Percentiles rank a stretch among this genome's conserved stretches.
Conservation (phyloP, 2,113 vertebrate species). For the Sebastes schlegelii region DNA sequence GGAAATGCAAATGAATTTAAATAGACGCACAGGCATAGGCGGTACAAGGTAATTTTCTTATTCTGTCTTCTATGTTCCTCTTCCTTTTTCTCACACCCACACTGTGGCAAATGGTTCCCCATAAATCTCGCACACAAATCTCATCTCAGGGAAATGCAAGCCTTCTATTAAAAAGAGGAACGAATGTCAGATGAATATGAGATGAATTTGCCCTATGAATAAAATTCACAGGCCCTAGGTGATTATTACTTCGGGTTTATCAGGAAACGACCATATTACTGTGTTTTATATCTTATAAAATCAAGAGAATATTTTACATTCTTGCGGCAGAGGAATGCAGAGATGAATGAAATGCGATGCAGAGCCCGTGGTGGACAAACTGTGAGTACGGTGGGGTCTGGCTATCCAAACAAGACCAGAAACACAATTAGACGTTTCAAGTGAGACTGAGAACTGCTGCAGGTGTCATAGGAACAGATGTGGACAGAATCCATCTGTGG, state of each 20-base stretch:
- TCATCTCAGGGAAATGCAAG: constrained; percentile 66
- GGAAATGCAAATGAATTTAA: constrained; percentile 38
- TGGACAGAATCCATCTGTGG: constrained; percentile 34
- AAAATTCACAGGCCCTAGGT: constrained; percentile 62
- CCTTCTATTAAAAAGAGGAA: constrained; percentile 69
- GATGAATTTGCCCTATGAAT: constrained; percentile 71
- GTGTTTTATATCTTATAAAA: constrained; percentile 62
- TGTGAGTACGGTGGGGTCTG: not conserved
- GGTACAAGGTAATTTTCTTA: constrained; percentile 41
- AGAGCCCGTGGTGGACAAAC: not conserved
- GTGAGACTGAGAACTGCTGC: constrained; percentile 23
- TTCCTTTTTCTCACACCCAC: constrained; percentile 35
- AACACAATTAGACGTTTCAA: not conserved
- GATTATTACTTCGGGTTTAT: constrained; percentile 75
- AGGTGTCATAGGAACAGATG: constrained; percentile 37
- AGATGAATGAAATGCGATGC: constrained; percentile 12
- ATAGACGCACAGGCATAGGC: not conserved
- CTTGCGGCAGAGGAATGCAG: constrained; percentile 11
- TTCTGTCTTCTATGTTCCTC: constrained; percentile 36
- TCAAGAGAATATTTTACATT: constrained; percentile 44
- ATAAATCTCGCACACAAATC: constrained; percentile 69
- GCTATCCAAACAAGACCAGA: constrained; percentile 23
- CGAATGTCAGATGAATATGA: constrained; percentile 64
- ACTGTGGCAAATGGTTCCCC: constrained; percentile 50
- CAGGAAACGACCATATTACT: constrained; percentile 62